Evolutionary conservation across 1,140 invertebrate genomes (phyloP).

Genomic region (Eriocheir sinensis): DNA sequence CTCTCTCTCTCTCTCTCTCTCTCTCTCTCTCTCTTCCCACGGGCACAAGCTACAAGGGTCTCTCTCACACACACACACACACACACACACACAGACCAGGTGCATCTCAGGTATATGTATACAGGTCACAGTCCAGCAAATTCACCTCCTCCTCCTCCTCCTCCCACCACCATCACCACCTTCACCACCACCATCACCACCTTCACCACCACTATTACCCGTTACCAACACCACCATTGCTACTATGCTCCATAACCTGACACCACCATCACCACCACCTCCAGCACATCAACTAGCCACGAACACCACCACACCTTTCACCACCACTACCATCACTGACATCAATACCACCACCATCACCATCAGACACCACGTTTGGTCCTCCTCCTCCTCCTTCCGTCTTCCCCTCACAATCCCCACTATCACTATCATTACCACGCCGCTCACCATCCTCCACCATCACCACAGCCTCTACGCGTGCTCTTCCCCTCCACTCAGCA

Average conservation of each 20-base stretch:
- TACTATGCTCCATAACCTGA: neutral
- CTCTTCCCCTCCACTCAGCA: no score
- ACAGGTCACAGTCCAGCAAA: neutral
- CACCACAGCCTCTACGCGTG: no score
- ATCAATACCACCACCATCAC: no score
- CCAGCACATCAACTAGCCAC: neutral
- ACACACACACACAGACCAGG: neutral
- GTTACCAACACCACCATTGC: neutral
- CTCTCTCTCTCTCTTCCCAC: constrained; percentile 24
- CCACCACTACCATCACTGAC: neutral
- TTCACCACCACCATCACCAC: neutral
- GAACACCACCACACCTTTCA: neutral
- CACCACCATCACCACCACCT: no score
- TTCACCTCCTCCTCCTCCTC: neutral
- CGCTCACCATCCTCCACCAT: no score
- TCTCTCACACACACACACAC: no score
- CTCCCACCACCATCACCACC: neutral
- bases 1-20: constrained; percentile 38
- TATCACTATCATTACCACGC: no score
- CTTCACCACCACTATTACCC: no score
- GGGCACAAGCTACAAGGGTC: neutral
- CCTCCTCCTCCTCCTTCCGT: no score
- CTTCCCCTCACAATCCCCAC: no score
- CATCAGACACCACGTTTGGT: no score
- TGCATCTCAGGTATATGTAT: neutral